phyloP scores from a whole-genome alignment of 2,113 vertebrate species.

The Parus major region DNA sequence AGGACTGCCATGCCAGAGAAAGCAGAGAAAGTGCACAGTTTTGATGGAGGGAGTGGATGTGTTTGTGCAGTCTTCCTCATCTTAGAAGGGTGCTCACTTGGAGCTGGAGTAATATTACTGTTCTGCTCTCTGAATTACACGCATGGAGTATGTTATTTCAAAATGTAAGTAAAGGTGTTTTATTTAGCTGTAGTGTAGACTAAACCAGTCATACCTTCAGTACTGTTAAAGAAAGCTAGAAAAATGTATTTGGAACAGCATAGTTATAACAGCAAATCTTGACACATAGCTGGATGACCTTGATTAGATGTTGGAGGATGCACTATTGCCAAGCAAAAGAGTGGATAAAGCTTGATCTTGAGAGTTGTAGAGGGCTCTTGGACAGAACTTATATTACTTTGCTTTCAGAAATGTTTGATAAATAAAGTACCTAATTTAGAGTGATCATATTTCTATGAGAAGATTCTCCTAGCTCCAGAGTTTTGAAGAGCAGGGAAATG shows the following conservation, averaged over 20 bases:
- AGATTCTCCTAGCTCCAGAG: background rate
- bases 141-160: background rate
- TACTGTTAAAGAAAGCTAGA: background rate
- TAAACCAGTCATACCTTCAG: background rate
- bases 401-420: background rate
- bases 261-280: background rate
- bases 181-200: background rate
- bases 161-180: background rate
- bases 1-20: background rate
- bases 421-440: background rate
- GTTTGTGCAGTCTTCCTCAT: background rate
- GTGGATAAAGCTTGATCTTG: background rate
- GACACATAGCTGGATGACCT: background rate
- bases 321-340: background rate
- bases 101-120: background rate
- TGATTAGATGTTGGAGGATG: background rate
- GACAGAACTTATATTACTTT: background rate
- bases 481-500: background rate
- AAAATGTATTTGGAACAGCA: background rate
- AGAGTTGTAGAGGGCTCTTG: background rate
- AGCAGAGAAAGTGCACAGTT: background rate
- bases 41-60: background rate
- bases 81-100: background rate
- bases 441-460: background rate
- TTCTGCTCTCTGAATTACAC: background rate